phyloP scores from a whole-genome alignment of 2,113 vertebrate species.

The Callospermophilus lateralis region DNA sequence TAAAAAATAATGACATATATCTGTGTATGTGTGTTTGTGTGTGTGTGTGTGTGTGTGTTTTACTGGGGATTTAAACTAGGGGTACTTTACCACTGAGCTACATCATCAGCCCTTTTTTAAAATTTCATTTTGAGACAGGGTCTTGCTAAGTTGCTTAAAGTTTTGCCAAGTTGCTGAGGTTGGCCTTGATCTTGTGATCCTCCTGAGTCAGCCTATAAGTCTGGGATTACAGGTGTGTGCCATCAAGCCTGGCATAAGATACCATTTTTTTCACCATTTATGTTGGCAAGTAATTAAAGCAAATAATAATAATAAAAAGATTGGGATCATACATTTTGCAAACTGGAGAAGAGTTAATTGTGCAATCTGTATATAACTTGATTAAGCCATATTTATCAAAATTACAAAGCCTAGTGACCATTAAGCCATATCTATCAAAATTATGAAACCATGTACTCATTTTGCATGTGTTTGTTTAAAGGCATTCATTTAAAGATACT shows the following conservation, averaged over 20 bases:
- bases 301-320: background rate
- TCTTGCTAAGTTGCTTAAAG: no score
- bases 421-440: background rate
- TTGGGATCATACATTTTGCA: background rate
- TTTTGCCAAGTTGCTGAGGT: no score
- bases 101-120: no score
- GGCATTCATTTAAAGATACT: conserved; percentile 31
- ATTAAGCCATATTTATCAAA: conserved; percentile 42
- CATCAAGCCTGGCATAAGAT: no score
- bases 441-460: background rate
- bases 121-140: no score
- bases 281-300: background rate
- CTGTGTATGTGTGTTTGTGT: no score
- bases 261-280: conserved; percentile 22
- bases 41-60: no score
- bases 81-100: no score
- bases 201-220: no score
- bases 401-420: background rate
- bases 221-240: no score
- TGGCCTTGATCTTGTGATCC: no score
- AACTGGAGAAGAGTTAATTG: conserved; percentile 30
- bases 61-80: no score
- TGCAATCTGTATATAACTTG: background rate
- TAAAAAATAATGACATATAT: conserved; percentile 21
- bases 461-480: conserved; percentile 41